A percentile compares a stretch with the other conserved stretches of the same genome.
Conservation (phyloP, 2,888 invertebrate species). For the Sinotaia quadrata region DNA sequence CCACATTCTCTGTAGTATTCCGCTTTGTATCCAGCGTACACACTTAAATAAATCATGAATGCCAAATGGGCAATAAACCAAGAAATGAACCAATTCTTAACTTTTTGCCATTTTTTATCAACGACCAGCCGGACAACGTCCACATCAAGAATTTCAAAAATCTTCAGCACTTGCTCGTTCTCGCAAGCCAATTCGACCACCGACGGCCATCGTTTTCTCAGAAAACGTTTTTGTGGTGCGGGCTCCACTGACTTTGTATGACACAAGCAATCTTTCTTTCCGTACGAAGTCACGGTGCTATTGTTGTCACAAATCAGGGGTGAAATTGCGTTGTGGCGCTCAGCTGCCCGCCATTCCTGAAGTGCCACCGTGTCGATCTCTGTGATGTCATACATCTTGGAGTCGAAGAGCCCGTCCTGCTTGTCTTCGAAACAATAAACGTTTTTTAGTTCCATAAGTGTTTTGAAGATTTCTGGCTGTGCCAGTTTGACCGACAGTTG, state of each 20-base stretch:
- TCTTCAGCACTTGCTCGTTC: no score
- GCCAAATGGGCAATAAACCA: background rate
- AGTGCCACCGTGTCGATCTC: slow-evolving; percentile 47
- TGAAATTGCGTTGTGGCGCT: background rate
- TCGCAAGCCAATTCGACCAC: no score
- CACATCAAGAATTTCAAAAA: no score
- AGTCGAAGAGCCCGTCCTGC: slow-evolving; percentile 54
- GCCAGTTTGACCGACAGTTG: slow-evolving; percentile 49
- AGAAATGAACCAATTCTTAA: no score
- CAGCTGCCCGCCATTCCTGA: background rate
- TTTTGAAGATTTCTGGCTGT: slow-evolving; percentile 44
- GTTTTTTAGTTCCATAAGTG: slow-evolving; percentile 41
- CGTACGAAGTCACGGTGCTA: background rate
- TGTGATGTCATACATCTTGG: no score
- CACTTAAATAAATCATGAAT: background rate
- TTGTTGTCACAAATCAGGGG: background rate
- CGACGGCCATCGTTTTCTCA: no score
- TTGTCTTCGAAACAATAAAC: slow-evolving; percentile 50
- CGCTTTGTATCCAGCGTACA: background rate
- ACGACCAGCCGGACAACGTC: no score
- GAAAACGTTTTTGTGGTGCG: background rate
- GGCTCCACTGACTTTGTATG: background rate
- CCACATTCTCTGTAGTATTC: no score
- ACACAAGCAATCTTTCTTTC: background rate
- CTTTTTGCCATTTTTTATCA: no score